Evolutionary conservation across 2,797 vertebrate species (phyloP), one percentile per base, ranked within the genome.

Genomic region (Dromococcyx pavoninus): DNA sequence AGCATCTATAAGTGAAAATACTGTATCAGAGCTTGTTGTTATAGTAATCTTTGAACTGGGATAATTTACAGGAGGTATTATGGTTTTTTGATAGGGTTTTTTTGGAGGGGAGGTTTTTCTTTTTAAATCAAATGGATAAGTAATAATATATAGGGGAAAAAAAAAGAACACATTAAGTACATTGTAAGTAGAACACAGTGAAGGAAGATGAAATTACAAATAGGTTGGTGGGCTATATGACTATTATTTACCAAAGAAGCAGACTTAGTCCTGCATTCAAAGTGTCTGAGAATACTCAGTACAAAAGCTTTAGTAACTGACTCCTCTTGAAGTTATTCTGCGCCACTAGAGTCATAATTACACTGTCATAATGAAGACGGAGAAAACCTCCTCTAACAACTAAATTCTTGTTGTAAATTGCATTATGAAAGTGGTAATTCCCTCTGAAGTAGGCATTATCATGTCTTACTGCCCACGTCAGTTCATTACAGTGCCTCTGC

Each of bases 341-440:
- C 93, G 86, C 89, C 89, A 76, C 90, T 58, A 65, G 76, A 94
- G 87, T 66, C 93, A 93, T 93, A 96, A 97, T 96, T 94, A 97
- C 86, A 72, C 66, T 93, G 89, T 91, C 93, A 96, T 94, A 95
- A 96, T 93, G 95, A 95, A 94, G 88, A 84, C 57, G 30, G 37
- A 60, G 74, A 28, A 76, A 87, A 80, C 5, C 19, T 24, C 75
- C 75, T 75, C 44, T 27, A 95, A 80, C 27, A 81, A 85, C 70
- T 44, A 28, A 58, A 54, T 50, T 83, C 74, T 74, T 66, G 74
- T 8, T 78, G 91, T 51, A 92, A 92, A 92, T 91, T 91, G 54
- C 89, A 62, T 44, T 50, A 18, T 78, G 81, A 62, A 74, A 58
- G 61, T 4, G 32, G 53, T 19, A 86, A 57, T 66, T 92, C 77